Percentiles rank a stretch among this genome's conserved stretches.
These are phyloP conservation scores for Plagodis dolabraria DNA, from an alignment of 2,888 invertebrate genomes.

Conservation along the genomic window DNA sequence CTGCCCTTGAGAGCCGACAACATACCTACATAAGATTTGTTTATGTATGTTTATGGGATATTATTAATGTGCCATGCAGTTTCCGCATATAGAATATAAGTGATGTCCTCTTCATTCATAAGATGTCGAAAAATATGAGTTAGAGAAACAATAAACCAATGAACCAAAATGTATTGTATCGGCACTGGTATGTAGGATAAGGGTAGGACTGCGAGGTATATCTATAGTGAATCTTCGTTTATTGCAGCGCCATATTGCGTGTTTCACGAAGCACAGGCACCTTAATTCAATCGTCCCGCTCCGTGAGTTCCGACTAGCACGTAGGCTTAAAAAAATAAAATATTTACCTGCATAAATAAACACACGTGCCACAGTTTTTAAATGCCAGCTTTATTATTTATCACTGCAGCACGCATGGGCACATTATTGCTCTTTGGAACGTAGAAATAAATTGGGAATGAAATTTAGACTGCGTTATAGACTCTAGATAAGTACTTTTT, in stretches of 20 bases:
- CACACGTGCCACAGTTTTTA: slow-evolving; percentile 41
- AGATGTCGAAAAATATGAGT: too few relatives aligned
- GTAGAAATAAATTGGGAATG: background rate
- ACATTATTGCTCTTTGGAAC: background rate
- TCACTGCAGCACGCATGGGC: slow-evolving; percentile 7
- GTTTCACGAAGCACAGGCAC: slow-evolving; percentile 36
- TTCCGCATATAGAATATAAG: too few relatives aligned
- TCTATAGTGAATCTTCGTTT: background rate
- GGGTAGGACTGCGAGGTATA: too few relatives aligned
- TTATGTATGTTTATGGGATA: too few relatives aligned
- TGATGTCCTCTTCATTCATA: too few relatives aligned
- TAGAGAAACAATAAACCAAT: too few relatives aligned
- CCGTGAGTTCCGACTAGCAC: slow-evolving; percentile 50
- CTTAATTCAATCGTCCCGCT: slow-evolving; percentile 47
- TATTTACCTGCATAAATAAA: slow-evolving; percentile 45
- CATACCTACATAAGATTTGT: too few relatives aligned
- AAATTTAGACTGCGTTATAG: background rate
- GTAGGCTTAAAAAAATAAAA: slow-evolving; percentile 55
- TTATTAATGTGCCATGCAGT: too few relatives aligned
- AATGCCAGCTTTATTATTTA: slow-evolving; percentile 19
- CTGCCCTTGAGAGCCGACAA: too few relatives aligned
- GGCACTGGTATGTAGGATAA: too few relatives aligned
- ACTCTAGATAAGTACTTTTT: too few relatives aligned
- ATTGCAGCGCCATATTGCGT: slow-evolving; percentile 32
- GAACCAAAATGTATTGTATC: too few relatives aligned